A percentile compares a stretch with the other conserved stretches of the same genome.
Evolutionary conservation across 2,888 invertebrate genomes (phyloP).

Genomic region (Himalopsyche japonica): DNA sequence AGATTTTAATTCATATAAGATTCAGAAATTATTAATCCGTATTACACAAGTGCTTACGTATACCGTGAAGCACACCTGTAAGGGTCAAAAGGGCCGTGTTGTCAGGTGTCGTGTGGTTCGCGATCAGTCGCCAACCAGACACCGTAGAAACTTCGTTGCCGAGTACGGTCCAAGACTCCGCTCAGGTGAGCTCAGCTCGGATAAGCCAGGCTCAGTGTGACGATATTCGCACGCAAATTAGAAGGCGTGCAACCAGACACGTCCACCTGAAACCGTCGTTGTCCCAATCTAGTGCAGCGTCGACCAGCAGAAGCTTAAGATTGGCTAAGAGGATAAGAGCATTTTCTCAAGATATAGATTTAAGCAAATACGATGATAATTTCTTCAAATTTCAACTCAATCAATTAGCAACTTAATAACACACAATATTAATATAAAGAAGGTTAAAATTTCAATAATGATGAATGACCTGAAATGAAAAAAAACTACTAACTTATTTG

Average conservation of each 20-base stretch:
- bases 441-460: no score
- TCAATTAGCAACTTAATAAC: no score
- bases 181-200: not conserved
- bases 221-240: not conserved
- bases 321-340: not conserved
- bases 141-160: not conserved
- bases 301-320: not conserved
- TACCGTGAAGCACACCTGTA: not conserved
- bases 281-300: not conserved
- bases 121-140: not conserved
- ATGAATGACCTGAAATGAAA: no score
- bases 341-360: not conserved
- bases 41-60: no score
- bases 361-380: no score
- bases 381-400: no score
- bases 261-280: not conserved
- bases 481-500: no score
- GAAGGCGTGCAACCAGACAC: not conserved
- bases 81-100: not conserved
- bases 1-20: no score
- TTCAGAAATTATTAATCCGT: no score
- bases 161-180: not conserved
- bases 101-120: not conserved
- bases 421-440: no score
- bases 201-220: not conserved